These are phyloP conservation scores for Acrocephalus arundinaceus DNA, from an alignment of 2,113 vertebrate genomes.

Conservation along the genomic window DNA sequence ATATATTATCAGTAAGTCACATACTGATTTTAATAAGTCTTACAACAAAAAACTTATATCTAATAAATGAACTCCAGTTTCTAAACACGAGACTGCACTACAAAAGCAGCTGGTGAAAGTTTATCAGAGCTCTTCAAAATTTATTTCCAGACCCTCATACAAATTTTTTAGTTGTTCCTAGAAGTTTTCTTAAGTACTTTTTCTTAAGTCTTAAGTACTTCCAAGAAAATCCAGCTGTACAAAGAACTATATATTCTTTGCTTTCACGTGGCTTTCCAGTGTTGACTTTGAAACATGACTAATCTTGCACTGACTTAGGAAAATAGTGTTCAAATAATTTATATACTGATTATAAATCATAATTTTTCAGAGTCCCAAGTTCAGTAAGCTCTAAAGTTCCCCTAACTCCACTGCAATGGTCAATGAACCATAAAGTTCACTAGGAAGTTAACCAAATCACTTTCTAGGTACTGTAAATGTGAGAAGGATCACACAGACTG, in stretches of 20 bases:
- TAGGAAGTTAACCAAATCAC: background rate
- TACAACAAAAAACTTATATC: background rate
- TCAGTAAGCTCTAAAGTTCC: background rate
- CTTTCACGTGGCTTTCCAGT: background rate
- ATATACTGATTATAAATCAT: background rate
- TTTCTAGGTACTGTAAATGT: background rate
- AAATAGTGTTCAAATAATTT: background rate
- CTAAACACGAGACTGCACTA: background rate
- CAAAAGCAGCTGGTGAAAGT: background rate
- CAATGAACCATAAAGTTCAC: background rate
- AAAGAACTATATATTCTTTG: background rate
- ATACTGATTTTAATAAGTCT: background rate
- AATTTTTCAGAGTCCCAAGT: background rate
- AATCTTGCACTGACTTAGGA: background rate
- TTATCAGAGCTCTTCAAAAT: background rate
- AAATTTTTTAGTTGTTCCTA: background rate
- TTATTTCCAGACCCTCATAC: background rate
- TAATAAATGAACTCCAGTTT: background rate
- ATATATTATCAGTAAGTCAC: background rate
- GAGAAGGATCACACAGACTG: background rate
- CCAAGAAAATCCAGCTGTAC: background rate
- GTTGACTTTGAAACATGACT: background rate
- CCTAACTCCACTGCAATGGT: background rate
- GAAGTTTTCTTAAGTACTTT: background rate
- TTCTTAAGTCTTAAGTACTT: background rate